Percentiles rank a stretch among this genome's conserved stretches.
Evolutionary conservation across 2,888 invertebrate genomes (phyloP).

Genomic region (Busseola fusca): DNA sequence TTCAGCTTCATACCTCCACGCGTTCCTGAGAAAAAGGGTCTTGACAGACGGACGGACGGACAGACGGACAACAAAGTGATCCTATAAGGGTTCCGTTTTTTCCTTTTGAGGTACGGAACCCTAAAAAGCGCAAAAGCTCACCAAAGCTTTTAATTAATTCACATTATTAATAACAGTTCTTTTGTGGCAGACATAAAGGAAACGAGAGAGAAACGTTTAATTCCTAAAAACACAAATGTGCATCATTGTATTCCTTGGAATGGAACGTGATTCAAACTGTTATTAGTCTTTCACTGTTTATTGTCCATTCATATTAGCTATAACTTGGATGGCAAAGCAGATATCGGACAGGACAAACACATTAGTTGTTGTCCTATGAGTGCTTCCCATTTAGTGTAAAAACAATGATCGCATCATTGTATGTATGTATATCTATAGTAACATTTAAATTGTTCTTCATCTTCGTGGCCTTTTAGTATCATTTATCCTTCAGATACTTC

Average conservation of each 20-base stretch:
- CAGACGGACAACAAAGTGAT: too few relatives aligned
- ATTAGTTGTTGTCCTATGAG: constrained; percentile 6
- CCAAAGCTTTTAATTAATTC: constrained; percentile 62
- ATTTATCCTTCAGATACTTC: too few relatives aligned
- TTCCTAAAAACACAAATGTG: constrained; percentile 54
- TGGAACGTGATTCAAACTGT: constrained; percentile 37
- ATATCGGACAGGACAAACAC: too few relatives aligned
- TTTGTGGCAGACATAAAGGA: constrained; percentile 54
- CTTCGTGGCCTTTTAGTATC: neutral
- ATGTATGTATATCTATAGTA: constrained; percentile 1
- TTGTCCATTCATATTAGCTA: constrained; percentile 29
- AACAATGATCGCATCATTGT: neutral
- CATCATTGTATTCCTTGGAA: constrained; percentile 51
- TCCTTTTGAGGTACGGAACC: too few relatives aligned
- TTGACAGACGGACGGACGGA: too few relatives aligned
- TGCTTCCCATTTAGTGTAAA: neutral
- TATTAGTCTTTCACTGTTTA: constrained; percentile 41
- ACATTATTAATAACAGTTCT: constrained; percentile 57
- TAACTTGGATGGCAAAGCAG: constrained; percentile 17
- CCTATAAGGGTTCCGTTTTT: too few relatives aligned
- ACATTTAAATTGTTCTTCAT: neutral
- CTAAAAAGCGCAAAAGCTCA: constrained; percentile 44
- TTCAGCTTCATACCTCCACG: too few relatives aligned
- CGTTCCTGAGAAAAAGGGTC: too few relatives aligned
- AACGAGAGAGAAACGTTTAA: constrained; percentile 54